phyloP scores from a whole-genome alignment of 2,888 invertebrate species.

The Clostera curtula region DNA sequence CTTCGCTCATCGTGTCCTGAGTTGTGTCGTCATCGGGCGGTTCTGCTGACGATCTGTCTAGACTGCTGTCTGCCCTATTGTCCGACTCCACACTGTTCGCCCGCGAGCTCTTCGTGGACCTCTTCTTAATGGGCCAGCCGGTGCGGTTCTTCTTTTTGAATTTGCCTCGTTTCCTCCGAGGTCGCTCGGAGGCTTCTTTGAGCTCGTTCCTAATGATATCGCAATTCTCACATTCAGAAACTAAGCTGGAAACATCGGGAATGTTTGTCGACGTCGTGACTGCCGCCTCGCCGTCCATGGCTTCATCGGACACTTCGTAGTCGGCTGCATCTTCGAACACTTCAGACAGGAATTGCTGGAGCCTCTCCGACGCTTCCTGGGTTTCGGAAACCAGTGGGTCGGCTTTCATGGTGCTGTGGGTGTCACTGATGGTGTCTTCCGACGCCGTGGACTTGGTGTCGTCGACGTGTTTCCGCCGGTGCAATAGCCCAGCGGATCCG shows the following conservation, averaged over 20 bases:
- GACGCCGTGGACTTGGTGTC: slow-evolving; percentile 65
- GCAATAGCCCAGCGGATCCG: slow-evolving; percentile 75
- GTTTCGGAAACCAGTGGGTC: slow-evolving; percentile 46
- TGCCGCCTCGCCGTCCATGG: slow-evolving; percentile 45
- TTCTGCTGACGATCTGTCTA: slow-evolving; percentile 49
- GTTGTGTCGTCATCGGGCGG: slow-evolving; percentile 47
- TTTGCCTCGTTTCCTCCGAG: slow-evolving; percentile 56
- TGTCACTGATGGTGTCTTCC: slow-evolving; percentile 58
- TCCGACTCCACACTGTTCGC: slow-evolving; percentile 41
- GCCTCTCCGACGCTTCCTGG: slow-evolving; percentile 52
- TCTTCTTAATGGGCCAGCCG: slow-evolving; percentile 83
- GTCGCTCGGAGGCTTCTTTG: slow-evolving; percentile 32
- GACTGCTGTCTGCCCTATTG: slow-evolving; percentile 39
- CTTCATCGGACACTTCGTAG: slow-evolving; percentile 64
- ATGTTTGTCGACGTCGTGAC: slow-evolving; percentile 45
- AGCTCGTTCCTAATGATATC: slow-evolving; percentile 58
- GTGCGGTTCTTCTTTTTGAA: slow-evolving; percentile 85
- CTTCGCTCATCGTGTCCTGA: slow-evolving; percentile 47
- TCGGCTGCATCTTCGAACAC: slow-evolving; percentile 63
- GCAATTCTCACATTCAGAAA: slow-evolving; percentile 61
- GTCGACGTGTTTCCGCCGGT: slow-evolving; percentile 63
- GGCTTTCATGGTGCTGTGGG: slow-evolving; percentile 40
- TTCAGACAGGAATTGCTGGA: slow-evolving; percentile 59
- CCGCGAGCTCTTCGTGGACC: slow-evolving; percentile 47
- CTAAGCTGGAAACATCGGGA: slow-evolving; percentile 61